A percentile compares a stretch with the other conserved stretches of the same genome.
Evolutionary conservation across 2,113 vertebrate species (phyloP).

Genomic region (Megalops atlanticus): DNA sequence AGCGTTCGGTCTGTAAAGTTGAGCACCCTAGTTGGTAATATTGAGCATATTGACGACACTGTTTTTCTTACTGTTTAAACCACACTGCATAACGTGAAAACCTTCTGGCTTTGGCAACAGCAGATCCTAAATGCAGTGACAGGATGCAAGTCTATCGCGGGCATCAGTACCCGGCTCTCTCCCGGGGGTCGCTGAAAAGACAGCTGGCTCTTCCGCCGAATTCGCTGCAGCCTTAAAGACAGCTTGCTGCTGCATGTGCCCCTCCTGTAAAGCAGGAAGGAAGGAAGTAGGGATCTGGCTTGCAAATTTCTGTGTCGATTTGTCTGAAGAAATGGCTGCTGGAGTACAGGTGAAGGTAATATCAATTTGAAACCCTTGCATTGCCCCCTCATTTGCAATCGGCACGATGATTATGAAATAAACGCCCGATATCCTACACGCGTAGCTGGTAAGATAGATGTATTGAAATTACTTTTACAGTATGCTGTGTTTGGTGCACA

Average conservation of each 20-base stretch:
- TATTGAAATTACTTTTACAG: background rate
- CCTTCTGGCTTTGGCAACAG: no score
- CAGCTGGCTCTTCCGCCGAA: no score
- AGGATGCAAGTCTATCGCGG: no score
- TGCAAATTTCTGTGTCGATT: background rate
- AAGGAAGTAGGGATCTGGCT: background rate
- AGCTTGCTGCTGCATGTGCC: background rate
- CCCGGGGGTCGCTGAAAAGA: no score
- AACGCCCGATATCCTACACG: background rate
- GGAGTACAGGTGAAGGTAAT: slow-evolving; percentile 13
- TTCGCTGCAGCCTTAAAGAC: background rate
- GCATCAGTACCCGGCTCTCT: no score
- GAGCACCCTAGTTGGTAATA: no score
- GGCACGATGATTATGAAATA: no score
- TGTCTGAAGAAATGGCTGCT: slow-evolving; percentile 17
- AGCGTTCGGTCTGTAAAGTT: no score
- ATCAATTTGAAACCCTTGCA: background rate
- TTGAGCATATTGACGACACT: no score
- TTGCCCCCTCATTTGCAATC: background rate
- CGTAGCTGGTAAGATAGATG: background rate
- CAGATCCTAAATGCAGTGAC: no score
- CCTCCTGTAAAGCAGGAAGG: slow-evolving; percentile 1
- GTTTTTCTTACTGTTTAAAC: no score
- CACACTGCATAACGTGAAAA: no score
- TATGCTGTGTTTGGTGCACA: background rate